These are phyloP conservation scores for Asbolus verrucosus DNA, from an alignment of 1,140 invertebrate genomes.

Conservation along the genomic window DNA sequence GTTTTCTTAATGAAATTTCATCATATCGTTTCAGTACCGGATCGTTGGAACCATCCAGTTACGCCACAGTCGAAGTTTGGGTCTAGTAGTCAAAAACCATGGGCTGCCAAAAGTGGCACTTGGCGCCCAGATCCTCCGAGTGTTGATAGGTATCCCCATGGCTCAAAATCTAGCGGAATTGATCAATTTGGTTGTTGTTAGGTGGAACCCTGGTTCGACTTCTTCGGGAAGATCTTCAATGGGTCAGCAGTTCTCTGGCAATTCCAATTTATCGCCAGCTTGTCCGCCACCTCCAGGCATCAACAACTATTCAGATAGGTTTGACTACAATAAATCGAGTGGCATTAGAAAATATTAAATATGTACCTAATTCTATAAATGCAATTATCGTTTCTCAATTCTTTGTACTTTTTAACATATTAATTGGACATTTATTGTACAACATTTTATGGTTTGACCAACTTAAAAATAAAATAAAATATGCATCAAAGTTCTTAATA, in stretches of 20 bases:
- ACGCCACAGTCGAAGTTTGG: neutral
- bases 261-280: slow-evolving; percentile 53
- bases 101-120: slow-evolving; percentile 5
- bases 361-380: too few species aligned
- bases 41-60: slow-evolving; percentile 8
- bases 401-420: slow-evolving; percentile 1
- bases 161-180: too few species aligned
- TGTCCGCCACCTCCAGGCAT: slow-evolving; percentile 62
- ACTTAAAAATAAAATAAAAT: neutral
- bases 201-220: neutral
- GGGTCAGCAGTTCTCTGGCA: slow-evolving; percentile 48
- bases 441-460: slow-evolving; percentile 1
- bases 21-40: neutral
- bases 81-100: slow-evolving; percentile 7
- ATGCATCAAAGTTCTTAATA: too few species aligned
- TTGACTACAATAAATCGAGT: slow-evolving; percentile 57
- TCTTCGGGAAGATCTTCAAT: slow-evolving; percentile 1
- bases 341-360: slow-evolving; percentile 60
- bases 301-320: slow-evolving; percentile 59
- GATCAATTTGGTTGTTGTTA: slow-evolving; percentile 1
- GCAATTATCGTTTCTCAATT: too few species aligned
- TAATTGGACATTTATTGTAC: neutral
- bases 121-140: slow-evolving; percentile 8
- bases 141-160: slow-evolving; percentile 18
- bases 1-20: too few species aligned